Conservation (phyloP, 2,888 invertebrate genomes). For the Drosophila kokeensis region DNA sequence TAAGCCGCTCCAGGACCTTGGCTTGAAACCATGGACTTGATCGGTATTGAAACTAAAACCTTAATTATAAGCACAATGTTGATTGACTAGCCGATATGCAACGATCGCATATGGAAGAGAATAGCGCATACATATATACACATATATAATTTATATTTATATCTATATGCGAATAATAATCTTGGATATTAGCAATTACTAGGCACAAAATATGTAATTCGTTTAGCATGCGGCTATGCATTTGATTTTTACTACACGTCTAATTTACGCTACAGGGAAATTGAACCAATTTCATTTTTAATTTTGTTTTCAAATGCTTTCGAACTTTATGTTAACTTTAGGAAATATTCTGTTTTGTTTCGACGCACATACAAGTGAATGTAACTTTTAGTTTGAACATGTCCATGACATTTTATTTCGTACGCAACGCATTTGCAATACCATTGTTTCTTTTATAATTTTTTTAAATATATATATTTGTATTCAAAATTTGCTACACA, state of each 20-base stretch:
- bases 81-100: slow-evolving; percentile 38
- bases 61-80: slow-evolving; percentile 47
- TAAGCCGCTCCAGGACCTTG: slow-evolving; percentile 49
- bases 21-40: slow-evolving; percentile 48
- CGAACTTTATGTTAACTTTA: slow-evolving; percentile 25
- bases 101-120: slow-evolving; percentile 36
- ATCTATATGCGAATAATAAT: slow-evolving; percentile 61
- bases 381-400: slow-evolving; percentile 12
- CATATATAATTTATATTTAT: slow-evolving; percentile 60
- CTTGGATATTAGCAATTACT: slow-evolving; percentile 76
- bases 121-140: slow-evolving; percentile 29
- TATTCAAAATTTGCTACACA: slow-evolving; percentile 35
- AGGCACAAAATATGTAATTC: slow-evolving; percentile 76
- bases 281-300: slow-evolving; percentile 34
- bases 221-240: slow-evolving; percentile 61
- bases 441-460: slow-evolving; percentile 23
- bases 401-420: slow-evolving; percentile 53
- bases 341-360: slow-evolving; percentile 33
- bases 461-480: slow-evolving; percentile 23
- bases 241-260: slow-evolving; percentile 39
- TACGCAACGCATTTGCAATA: slow-evolving; percentile 38
- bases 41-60: slow-evolving; percentile 23
- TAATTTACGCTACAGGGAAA: slow-evolving; percentile 35
- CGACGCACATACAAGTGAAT: slow-evolving; percentile 1
- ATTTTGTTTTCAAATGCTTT: slow-evolving; percentile 24